Evolutionary conservation across 2,113 vertebrate species (phyloP).

Genomic region (Myotis lucifugus): DNA sequence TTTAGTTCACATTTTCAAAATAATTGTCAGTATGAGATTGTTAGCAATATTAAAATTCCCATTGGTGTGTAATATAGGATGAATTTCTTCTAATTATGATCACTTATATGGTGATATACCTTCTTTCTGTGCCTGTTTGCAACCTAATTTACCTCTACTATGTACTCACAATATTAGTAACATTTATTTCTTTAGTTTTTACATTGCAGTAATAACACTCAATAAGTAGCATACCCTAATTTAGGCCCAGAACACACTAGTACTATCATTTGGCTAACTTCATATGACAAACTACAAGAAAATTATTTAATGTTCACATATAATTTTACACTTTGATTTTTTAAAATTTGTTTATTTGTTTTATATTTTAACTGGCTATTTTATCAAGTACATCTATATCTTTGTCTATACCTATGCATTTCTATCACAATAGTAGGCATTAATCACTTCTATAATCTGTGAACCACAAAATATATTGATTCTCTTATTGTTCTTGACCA

Average conservation of each 20-base stretch:
- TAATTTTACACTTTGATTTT: background rate
- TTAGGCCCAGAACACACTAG: background rate
- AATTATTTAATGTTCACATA: background rate
- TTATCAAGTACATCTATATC: background rate
- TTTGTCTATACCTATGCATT: background rate
- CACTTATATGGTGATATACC: background rate
- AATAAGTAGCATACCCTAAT: background rate
- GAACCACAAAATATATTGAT: background rate
- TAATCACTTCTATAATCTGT: background rate
- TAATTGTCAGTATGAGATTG: background rate
- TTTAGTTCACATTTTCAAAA: constrained; percentile 1
- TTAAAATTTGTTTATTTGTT: background rate
- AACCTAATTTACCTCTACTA: background rate
- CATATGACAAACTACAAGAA: background rate
- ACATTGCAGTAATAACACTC: background rate
- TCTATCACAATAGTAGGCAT: background rate
- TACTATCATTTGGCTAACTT: background rate
- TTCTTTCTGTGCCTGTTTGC: background rate
- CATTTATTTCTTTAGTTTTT: background rate
- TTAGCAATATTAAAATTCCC: background rate
- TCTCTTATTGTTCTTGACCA: background rate
- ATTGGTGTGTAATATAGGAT: background rate
- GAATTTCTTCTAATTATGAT: background rate
- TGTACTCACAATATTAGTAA: background rate
- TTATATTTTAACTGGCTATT: background rate